phyloP scores from a whole-genome alignment of 1,140 invertebrate species.

The Fopius arisanus region DNA sequence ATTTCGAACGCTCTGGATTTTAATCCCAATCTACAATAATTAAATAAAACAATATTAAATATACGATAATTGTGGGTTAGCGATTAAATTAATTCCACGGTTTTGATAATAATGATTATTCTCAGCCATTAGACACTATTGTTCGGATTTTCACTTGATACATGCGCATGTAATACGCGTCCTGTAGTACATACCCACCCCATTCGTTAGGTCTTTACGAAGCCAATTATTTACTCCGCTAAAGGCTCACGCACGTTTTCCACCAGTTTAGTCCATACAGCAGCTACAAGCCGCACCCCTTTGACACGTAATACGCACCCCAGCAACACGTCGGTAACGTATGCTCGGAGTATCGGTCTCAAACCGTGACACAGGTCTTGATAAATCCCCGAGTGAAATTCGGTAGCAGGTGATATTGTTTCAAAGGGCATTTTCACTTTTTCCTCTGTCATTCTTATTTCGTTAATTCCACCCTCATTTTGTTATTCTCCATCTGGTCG shows the following conservation, averaged over 20 bases:
- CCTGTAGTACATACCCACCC: not conserved
- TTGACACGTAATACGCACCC: constrained; percentile 27
- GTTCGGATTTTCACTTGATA: too few species aligned
- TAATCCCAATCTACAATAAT: too few species aligned
- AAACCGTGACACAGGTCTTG: not conserved
- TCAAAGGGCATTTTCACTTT: not conserved
- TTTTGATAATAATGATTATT: too few species aligned
- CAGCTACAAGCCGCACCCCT: constrained; percentile 10
- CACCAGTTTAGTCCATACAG: not conserved
- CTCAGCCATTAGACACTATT: too few species aligned
- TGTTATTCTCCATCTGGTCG: too few species aligned
- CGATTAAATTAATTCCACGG: not conserved
- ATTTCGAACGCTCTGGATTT: too few species aligned
- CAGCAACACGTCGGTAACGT: not conserved
- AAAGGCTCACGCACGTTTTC: constrained; percentile 16
- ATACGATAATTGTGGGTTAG: too few species aligned
- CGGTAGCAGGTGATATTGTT: constrained; percentile 3
- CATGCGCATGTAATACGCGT: not conserved
- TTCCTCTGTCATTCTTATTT: not conserved
- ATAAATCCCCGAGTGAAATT: constrained; percentile 1
- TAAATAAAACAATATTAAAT: too few species aligned
- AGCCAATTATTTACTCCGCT: constrained; percentile 19
- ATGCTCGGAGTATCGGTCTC: not conserved
- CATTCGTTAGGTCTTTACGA: constrained; percentile 27
- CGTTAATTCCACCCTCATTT: not conserved